Conservation (phyloP, 2,113 vertebrate genomes). For the Progne subis region DNA sequence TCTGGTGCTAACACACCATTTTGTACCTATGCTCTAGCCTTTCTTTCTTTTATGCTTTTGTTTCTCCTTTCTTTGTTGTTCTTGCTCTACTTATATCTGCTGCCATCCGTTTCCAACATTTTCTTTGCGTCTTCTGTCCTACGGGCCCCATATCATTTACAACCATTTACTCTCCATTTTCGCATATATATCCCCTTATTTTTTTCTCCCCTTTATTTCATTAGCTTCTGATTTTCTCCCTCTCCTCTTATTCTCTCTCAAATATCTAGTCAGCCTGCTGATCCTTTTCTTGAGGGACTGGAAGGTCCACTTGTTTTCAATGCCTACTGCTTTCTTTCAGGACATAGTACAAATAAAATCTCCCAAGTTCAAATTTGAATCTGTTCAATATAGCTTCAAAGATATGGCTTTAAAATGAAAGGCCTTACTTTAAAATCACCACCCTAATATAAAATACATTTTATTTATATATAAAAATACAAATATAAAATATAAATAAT, state of each 20-base stretch:
- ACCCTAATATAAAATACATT: not conserved
- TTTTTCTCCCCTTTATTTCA: not conserved
- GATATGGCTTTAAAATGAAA: not conserved
- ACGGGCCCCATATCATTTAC: accelerated
- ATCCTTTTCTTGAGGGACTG: not conserved
- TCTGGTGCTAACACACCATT: not conserved
- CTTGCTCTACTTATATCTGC: not conserved
- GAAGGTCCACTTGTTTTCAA: not conserved
- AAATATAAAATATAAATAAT: too few species aligned
- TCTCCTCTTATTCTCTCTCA: not conserved
- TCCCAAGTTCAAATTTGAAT: not conserved
- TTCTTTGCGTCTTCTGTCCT: not conserved
- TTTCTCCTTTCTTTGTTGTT: not conserved
- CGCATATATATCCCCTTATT: not conserved
- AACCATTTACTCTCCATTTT: not conserved
- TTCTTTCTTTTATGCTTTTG: not conserved
- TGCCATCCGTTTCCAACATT: not conserved
- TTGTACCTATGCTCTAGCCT: not conserved
- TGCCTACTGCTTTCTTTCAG: not conserved
- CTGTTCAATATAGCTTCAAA: not conserved
- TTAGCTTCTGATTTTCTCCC: not conserved
- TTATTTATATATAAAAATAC: too few species aligned
- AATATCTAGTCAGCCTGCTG: not conserved
- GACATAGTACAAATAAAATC: not conserved
- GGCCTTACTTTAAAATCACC: not conserved